These are phyloP conservation scores for Linnaemya tessellans DNA, from an alignment of 2,888 invertebrate species.

Conservation along the genomic window DNA sequence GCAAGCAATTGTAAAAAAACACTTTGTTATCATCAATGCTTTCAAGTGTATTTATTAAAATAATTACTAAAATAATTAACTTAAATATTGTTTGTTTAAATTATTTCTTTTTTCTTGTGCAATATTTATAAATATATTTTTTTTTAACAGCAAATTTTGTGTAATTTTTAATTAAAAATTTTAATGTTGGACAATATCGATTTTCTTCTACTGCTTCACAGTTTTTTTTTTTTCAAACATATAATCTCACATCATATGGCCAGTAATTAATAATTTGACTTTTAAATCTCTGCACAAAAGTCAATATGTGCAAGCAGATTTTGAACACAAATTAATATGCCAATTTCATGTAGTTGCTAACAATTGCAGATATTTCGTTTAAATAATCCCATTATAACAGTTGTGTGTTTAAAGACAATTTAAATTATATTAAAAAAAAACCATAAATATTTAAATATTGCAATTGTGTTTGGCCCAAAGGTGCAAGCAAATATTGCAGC, in stretches of 20 bases:
- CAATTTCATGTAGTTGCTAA: slow-evolving; percentile 6
- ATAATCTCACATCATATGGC: slow-evolving; percentile 1
- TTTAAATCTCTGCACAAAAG: not conserved
- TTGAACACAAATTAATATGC: slow-evolving; percentile 1
- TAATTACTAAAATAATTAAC: not conserved
- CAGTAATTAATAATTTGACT: slow-evolving; percentile 2
- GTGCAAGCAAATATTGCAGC: slow-evolving; percentile 8
- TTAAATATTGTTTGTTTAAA: not conserved
- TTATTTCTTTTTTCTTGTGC: not conserved
- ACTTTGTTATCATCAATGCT: slow-evolving; percentile 7
- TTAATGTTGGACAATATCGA: not conserved
- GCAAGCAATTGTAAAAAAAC: not conserved
- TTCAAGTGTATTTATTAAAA: not conserved
- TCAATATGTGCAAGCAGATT: not conserved
- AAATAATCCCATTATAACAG: not conserved
- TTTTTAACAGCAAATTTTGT: not conserved
- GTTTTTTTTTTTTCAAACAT: not conserved
- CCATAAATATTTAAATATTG: not conserved
- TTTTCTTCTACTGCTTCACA: too few relatives aligned
- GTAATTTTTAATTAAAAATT: not conserved
- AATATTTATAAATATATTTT: not conserved
- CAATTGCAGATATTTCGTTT: not conserved
- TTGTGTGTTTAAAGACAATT: slow-evolving; percentile 15
- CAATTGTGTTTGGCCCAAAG: not conserved
- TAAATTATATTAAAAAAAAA: slow-evolving; percentile 3